A percentile compares a stretch with the other conserved stretches of the same genome.
phyloP scores from a whole-genome alignment of 2,113 vertebrate species.

The Phrynosoma platyrhinos region DNA sequence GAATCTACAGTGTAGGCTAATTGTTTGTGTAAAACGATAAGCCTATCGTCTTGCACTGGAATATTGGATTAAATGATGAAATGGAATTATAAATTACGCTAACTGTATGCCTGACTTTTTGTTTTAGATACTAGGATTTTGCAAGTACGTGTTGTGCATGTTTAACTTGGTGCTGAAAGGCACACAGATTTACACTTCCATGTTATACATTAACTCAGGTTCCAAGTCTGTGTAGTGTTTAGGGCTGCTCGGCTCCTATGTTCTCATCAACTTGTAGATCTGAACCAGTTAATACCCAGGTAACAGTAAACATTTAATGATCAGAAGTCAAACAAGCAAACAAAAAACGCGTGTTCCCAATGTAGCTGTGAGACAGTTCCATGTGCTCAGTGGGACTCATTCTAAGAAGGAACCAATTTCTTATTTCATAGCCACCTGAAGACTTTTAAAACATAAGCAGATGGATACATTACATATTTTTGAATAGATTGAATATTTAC shows the following conservation, averaged over 20 bases:
- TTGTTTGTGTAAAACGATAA: slow-evolving; percentile 23
- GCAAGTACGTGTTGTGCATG: slow-evolving; percentile 66
- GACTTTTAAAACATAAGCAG: slow-evolving; percentile 41
- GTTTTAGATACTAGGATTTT: slow-evolving; percentile 52
- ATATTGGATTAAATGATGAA: background rate
- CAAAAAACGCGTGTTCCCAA: slow-evolving; percentile 52
- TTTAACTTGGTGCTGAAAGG: slow-evolving; percentile 72
- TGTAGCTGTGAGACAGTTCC: slow-evolving; percentile 51
- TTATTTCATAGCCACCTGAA: slow-evolving; percentile 39
- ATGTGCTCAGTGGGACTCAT: slow-evolving; percentile 50
- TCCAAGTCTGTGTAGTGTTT: background rate
- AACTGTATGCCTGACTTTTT: background rate
- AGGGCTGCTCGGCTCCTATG: slow-evolving; percentile 13
- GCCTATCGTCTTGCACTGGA: background rate
- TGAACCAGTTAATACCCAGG: slow-evolving; percentile 23
- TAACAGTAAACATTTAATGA: slow-evolving; percentile 54
- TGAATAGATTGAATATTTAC: slow-evolving; percentile 28
- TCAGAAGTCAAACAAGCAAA: slow-evolving; percentile 24
- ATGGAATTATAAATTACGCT: slow-evolving; percentile 19
- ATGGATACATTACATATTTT: slow-evolving; percentile 42
- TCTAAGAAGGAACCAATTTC: slow-evolving; percentile 14
- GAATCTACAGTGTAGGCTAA: background rate
- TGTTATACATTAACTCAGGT: slow-evolving; percentile 78
- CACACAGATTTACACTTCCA: slow-evolving; percentile 55
- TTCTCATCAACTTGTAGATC: slow-evolving; percentile 7